Evolutionary conservation across 2,888 invertebrate species (phyloP), one percentile per base, ranked within the genome.

Genomic region (Podabrus alpinus): DNA sequence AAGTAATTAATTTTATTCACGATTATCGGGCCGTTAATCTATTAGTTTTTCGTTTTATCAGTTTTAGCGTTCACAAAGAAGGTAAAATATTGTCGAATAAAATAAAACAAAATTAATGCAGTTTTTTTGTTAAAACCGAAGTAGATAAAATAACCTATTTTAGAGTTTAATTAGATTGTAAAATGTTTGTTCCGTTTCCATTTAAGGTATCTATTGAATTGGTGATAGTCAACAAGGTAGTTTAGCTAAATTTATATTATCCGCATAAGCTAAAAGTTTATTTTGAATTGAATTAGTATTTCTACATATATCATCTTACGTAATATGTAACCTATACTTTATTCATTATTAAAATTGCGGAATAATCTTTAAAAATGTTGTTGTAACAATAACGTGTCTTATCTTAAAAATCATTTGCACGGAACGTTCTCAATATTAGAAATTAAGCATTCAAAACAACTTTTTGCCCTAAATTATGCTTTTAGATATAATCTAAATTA

Each of bases 391-490:
- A 74, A 74, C 70, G 68, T 72, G 68, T 68, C 75, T 75, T 75
- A 75, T 75, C 75, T 68, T 68, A 74, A 61, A 71, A 74, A 71
- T 74, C 74, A 68, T 25, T 66, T 68, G 75, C 75, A 75, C 75
- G 75, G 62, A 75, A 72, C 66, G 75, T 68, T 75, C 75, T 66
- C 71, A 66, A 75, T 75, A 75, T 75, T 75, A 69, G 67, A 61
- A 70, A 70, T 70, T 74, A 67, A 61, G 74, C 70, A 74, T 71
- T 74, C 70, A 61, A 66, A 72, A 72, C 75, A 72, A 75, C 75
- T 75, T 72, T 75, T 75, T 75, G 68, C 72, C 68, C 72, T 75
- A 72, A 75, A 72, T 75, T 75, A 75, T 75, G 75, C 69, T 64
- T 16, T 62, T 29, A 72, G 75, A 75, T 75, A 75, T 66, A 69